Base-by-base conservation (phyloP, 2,888 invertebrate species). In the Tryphoninae sp. region DNA sequence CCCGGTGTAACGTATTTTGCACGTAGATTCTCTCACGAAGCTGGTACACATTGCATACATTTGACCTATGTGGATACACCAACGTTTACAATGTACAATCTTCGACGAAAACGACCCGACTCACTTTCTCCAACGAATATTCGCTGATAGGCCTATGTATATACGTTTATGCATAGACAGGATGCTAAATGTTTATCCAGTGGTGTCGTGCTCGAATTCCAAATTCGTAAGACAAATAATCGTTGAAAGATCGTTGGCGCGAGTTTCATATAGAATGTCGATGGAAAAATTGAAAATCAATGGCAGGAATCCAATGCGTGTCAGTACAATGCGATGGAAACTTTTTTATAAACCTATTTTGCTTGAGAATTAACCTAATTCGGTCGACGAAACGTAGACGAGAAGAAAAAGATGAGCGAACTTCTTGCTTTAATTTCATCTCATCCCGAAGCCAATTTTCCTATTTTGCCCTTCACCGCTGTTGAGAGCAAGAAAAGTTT, bases 341-440 rank as follows among this genome's bases (percentile, higher is more conserved):
- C 26, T 9, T 49, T 51, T 55, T 40, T 23, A 19, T 42, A 26
- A 33, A 33, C 40, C n/a, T 23, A 49, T 74, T 58, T 64, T 7
- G 23, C 19, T 8, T 22, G 55, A 58, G 74, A 58, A 74, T 74
- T 58, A 64, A 42, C 58, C 55, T 58, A 58, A 74, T 45, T 55
- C 49, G 51, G 16, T 42, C 11, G 8, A 45, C 2, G n/a, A 11
- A 45, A 9, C 7, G 33, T 11, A 26, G 45, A 53, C 13, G 33
- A 53, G 22, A 26, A 26, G 23, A 26, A 13, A 42, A 62, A 45
- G 11, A n/a, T 42, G 65, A 8, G 11, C 42, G 62, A 62, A 42
- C 62, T 62, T 73, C 73, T 42, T 53, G 22, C 22, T 62, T 64
- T 73, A 64, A 62, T 53, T 73, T 73, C 45, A 61, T 72, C 53